These are phyloP conservation scores for Orussus abietinus DNA, from an alignment of 1,140 invertebrate species.

Conservation along the genomic window DNA sequence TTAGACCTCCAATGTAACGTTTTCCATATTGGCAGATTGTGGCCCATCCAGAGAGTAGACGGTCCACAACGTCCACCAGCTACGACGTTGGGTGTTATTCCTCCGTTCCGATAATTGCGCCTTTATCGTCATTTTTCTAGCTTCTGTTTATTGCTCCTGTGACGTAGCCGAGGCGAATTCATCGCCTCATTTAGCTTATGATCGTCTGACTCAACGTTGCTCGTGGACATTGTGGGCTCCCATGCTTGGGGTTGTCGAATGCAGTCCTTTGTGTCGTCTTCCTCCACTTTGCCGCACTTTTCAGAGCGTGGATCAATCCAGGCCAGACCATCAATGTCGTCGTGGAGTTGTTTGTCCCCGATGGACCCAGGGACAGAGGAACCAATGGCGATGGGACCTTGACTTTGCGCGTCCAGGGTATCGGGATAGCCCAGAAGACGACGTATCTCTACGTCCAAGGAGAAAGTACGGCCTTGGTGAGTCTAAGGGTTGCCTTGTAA, in stretches of 20 bases:
- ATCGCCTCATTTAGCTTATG: constrained; percentile 1
- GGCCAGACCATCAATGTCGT: constrained; percentile 55
- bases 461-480: constrained; percentile 21
- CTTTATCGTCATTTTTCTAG: neutral
- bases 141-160: too few relatives aligned
- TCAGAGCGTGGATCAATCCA: constrained; percentile 50
- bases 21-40: too few relatives aligned
- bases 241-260: too few relatives aligned
- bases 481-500: constrained; percentile 5
- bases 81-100: constrained; percentile 7
- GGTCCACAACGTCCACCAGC: neutral
- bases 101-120: neutral
- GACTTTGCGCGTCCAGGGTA: constrained; percentile 48
- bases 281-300: too few relatives aligned
- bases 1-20: constrained; percentile 14
- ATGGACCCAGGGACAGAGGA: too few relatives aligned
- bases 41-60: too few relatives aligned
- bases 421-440: constrained; percentile 43
- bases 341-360: constrained; percentile 55
- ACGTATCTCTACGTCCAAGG: constrained; percentile 47
- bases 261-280: too few relatives aligned
- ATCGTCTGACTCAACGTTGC: neutral
- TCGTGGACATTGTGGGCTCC: too few relatives aligned
- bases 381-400: constrained; percentile 47
- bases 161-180: too few relatives aligned